phyloP scores from a whole-genome alignment of 2,797 vertebrate genomes.

The Microtus obscurus region DNA sequence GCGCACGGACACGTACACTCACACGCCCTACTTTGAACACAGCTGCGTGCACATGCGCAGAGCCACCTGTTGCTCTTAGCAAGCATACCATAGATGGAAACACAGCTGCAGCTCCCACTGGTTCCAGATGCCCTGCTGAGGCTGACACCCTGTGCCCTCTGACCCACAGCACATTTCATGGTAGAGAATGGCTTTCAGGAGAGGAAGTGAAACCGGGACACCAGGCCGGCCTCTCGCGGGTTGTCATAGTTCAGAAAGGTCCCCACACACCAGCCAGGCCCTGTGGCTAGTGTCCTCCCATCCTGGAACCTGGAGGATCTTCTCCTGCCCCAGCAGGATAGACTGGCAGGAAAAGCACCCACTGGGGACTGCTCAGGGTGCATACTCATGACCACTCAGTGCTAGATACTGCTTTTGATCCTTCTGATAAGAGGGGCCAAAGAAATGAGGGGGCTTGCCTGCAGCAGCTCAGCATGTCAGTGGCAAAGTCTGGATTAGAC shows the following conservation, averaged over 20 bases:
- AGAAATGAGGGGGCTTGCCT: conserved; percentile 3
- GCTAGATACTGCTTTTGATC: background rate
- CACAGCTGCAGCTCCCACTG: background rate
- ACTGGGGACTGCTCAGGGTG: background rate
- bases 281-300: background rate
- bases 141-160: background rate
- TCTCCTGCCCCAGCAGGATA: background rate
- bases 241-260: background rate
- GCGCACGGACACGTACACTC: background rate
- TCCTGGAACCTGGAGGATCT: background rate
- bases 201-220: background rate
- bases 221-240: background rate
- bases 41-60: background rate
- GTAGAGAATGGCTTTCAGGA: background rate
- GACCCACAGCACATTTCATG: background rate
- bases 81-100: background rate
- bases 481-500: background rate
- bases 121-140: background rate
- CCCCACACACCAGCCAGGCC: background rate
- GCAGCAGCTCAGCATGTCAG: background rate
- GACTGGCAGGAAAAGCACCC: background rate
- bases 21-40: background rate
- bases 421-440: background rate
- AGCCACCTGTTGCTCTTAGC: background rate
- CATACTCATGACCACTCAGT: background rate